These are phyloP conservation scores for Leptopilina syphax DNA, from an alignment of 2,888 invertebrate genomes.

Conservation along the genomic window DNA sequence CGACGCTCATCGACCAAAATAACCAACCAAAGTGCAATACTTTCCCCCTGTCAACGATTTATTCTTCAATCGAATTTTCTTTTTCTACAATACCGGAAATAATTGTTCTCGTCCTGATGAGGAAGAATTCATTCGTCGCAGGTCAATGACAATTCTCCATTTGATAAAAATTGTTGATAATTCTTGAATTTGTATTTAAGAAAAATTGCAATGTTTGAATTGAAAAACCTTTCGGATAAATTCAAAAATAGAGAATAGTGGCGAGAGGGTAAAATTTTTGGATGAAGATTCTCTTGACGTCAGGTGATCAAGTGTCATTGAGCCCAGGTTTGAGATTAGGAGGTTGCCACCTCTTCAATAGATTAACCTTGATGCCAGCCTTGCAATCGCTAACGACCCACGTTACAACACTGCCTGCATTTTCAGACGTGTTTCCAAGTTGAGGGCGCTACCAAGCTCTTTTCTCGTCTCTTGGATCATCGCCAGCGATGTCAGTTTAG, in stretches of 20 bases:
- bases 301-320: not conserved
- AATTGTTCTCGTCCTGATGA: constrained; percentile 33
- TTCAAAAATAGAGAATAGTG: no score
- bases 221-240: no score
- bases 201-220: not conserved
- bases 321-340: constrained; percentile 19
- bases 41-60: constrained; percentile 26
- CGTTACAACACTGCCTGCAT: constrained; percentile 36
- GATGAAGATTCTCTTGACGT: not conserved
- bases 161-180: no score
- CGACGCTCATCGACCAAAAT: constrained; percentile 64
- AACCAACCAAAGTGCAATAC: constrained; percentile 54
- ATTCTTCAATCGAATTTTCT: constrained; percentile 18
- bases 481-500: constrained; percentile 38
- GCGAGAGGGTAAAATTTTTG: not conserved
- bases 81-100: constrained; percentile 42
- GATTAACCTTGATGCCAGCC: constrained; percentile 38
- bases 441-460: constrained; percentile 41
- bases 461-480: constrained; percentile 27
- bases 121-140: constrained; percentile 1
- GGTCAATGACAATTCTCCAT: not conserved
- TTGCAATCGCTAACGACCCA: constrained; percentile 30
- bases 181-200: not conserved
- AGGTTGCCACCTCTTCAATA: constrained; percentile 12
- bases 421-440: constrained; percentile 38